phyloP scores from a whole-genome alignment of 2,888 invertebrate species.

The Lithodes maja region DNA sequence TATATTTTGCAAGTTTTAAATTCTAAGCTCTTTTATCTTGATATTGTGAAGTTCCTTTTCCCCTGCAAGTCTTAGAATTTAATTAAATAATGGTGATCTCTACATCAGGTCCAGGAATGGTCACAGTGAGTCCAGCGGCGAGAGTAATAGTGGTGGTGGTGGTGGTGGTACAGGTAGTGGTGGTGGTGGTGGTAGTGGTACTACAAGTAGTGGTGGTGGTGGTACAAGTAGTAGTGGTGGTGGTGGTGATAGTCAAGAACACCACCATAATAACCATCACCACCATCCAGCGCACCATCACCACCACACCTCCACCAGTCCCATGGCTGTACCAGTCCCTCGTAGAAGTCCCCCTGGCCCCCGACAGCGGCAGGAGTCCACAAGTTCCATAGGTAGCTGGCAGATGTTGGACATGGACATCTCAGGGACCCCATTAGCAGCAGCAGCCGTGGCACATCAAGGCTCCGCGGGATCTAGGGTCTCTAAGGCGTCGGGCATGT shows the following conservation, averaged over 20 bases:
- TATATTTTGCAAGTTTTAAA: too few species aligned
- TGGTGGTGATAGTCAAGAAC: not conserved
- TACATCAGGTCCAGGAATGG: slow-evolving; percentile 4
- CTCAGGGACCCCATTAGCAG: not conserved
- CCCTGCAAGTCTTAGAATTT: too few species aligned
- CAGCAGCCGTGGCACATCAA: slow-evolving; percentile 18
- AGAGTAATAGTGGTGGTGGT: slow-evolving; percentile 17
- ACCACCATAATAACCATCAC: not conserved
- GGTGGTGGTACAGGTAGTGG: not conserved
- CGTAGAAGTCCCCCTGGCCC: slow-evolving; percentile 28
- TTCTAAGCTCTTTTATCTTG: not conserved
- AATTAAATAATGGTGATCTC: not conserved
- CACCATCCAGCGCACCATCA: not conserved
- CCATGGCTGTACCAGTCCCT: slow-evolving; percentile 57
- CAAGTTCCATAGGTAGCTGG: slow-evolving; percentile 51
- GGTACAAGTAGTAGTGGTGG: not conserved
- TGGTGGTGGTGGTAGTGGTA: slow-evolving; percentile 44
- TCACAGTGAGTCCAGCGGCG: slow-evolving; percentile 59
- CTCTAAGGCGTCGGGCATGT: slow-evolving; percentile 34
- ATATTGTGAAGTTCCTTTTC: not conserved
- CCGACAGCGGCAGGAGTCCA: slow-evolving; percentile 37
- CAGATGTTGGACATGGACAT: slow-evolving; percentile 31
- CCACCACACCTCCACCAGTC: slow-evolving; percentile 43
- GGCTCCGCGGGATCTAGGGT: slow-evolving; percentile 22
- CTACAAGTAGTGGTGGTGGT: slow-evolving; percentile 10